Evolutionary conservation across 92 coral and sea anemone species (phyloP).

Genomic region (Siderastrea siderea): DNA sequence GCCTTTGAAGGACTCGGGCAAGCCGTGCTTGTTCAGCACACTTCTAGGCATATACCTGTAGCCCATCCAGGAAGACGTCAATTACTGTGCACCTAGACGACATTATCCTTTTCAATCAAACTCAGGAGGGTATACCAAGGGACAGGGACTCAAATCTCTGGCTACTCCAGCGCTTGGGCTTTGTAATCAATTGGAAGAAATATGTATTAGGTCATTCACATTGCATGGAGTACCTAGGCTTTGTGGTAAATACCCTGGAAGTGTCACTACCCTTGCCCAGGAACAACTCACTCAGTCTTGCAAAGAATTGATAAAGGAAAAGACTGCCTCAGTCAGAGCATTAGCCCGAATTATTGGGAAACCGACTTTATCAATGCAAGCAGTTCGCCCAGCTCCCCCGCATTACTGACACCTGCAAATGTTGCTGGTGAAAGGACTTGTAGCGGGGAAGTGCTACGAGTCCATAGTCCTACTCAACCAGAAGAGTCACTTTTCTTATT

Average conservation of each 20-base stretch:
- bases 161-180: conserved; percentile 55
- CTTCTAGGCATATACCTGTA: no score
- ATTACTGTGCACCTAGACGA: conserved; percentile 42
- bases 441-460: background rate
- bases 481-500: no score
- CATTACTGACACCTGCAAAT: conserved; percentile 55
- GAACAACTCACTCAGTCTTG: conserved; percentile 12
- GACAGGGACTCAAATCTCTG: conserved; percentile 47
- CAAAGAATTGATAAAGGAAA: background rate
- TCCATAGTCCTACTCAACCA: no score
- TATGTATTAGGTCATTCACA: conserved; percentile 32
- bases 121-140: background rate
- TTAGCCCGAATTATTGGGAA: conserved; percentile 34
- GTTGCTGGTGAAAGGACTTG: conserved; percentile 42
- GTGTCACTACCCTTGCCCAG: no score
- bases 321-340: conserved; percentile 33
- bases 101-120: conserved; percentile 28
- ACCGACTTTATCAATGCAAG: conserved; percentile 33
- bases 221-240: conserved; percentile 53
- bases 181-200: conserved; percentile 59
- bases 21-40: no score
- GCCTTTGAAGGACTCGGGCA: no score
- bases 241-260: conserved; percentile 30
- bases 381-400: conserved; percentile 59
- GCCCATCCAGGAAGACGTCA: no score